Base-by-base conservation (phyloP, 2,888 invertebrate genomes). In the Hydraecia micacea region DNA sequence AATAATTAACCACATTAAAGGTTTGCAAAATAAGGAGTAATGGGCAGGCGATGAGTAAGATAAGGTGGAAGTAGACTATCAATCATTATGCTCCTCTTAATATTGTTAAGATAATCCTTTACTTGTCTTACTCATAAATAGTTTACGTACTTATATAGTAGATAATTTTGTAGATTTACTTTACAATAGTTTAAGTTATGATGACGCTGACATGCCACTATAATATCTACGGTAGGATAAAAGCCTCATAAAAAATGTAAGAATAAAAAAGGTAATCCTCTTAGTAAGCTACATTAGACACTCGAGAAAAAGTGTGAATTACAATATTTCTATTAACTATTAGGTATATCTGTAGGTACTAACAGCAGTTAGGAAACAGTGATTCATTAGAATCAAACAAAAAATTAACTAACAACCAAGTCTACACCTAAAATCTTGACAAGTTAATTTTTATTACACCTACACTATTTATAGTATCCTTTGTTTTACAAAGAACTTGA, bases 401-500 rank as follows among this genome's bases (percentile, higher is more conserved):
- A 60, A 65, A 82, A n/a, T 15, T 0, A 42, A 58, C 32, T 25
- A n/a, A 58, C 46, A 58, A 52, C n/a, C 9, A 39, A 77, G 39
- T 62, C 5, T 49, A 39, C 55, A 42, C 15, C 58, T 36, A 70
- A 73, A 76, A 25, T 55, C 39, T 82, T 70, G 65, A 76, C 66
- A 67, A 71, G 46, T 28, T 55, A 46, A 77, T 83, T 71, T 60
- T 25, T 68, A 32, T 25, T 46, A 81, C 58, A 55, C 66, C 60
- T 76, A 71, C 77, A 52, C 52, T 25, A 25, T 65, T 66, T 66
- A 15, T 15, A 66, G 7, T 18, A 15, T 18, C 3, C 4, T 39
- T 1, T 13, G 66, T 52, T 58, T 63, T 58, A 52, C 55, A 73
- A 55, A 74, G 2, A 46, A 21, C n/a, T 28, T 52, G 1, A 60